These are phyloP conservation scores for Globodera ellingtonae DNA, from an alignment of 1,140 invertebrate species.

Conservation along the genomic window DNA sequence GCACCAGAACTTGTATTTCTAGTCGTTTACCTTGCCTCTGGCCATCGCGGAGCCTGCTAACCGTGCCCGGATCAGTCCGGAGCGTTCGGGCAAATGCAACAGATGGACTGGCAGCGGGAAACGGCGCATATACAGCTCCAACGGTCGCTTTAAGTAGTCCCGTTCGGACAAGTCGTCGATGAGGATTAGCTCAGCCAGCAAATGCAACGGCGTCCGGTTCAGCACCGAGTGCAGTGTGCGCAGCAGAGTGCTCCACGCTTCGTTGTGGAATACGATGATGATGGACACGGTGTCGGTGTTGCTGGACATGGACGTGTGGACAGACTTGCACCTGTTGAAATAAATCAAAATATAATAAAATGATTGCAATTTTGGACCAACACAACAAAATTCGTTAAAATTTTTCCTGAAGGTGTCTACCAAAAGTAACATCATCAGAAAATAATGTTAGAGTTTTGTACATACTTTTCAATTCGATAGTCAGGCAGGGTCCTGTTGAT, in stretches of 20 bases:
- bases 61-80: constrained; percentile 82
- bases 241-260: constrained; percentile 84
- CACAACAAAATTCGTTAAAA: background rate
- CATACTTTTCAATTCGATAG: constrained; percentile 42
- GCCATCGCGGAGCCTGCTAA: constrained; percentile 80
- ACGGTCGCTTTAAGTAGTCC: constrained; percentile 75
- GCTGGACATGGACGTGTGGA: background rate
- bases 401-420: background rate
- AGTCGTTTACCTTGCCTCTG: constrained; percentile 70
- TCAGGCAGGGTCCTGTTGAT: constrained; percentile 49
- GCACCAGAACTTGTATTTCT: background rate
- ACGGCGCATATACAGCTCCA: constrained; percentile 78
- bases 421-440: too few species aligned
- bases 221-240: constrained; percentile 82
- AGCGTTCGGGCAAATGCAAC: constrained; percentile 71
- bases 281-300: constrained; percentile 75
- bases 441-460: background rate
- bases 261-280: constrained; percentile 88
- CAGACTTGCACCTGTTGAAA: constrained; percentile 26
- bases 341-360: constrained; percentile 3
- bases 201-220: constrained; percentile 76
- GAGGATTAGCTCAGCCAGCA: constrained; percentile 83
- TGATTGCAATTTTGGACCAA: background rate
- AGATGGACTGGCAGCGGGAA: constrained; percentile 72
- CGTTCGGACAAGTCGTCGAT: constrained; percentile 85